phyloP scores from a whole-genome alignment of 2,113 vertebrate genomes.

The Sturnira hondurensis region DNA sequence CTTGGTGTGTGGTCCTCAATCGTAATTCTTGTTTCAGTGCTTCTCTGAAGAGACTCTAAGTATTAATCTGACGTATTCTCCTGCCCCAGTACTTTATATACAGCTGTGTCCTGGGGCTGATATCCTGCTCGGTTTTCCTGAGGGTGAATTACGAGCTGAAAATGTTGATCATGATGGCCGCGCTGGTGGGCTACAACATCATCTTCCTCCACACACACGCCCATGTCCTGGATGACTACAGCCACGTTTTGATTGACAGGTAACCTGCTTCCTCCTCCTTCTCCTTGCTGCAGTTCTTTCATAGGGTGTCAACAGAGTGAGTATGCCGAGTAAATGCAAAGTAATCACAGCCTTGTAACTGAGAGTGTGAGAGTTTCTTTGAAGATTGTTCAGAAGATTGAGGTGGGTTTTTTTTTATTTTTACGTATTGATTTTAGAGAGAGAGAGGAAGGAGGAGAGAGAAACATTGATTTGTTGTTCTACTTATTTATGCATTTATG shows the following conservation, averaged over 20 bases:
- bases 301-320: fast-evolving
- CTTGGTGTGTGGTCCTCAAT: fast-evolving
- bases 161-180: constrained; percentile 95
- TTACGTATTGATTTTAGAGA: too few species aligned
- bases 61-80: constrained; percentile 25
- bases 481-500: too few species aligned
- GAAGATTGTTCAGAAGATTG: background rate
- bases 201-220: constrained; percentile 95
- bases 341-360: background rate
- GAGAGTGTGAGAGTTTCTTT: background rate
- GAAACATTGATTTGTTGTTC: too few species aligned
- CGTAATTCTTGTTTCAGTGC: fast-evolving
- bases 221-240: constrained; percentile 91
- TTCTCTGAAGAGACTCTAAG: constrained; percentile 26
- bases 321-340: background rate
- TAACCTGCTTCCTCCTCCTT: constrained; percentile 60
- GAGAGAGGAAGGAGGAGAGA: too few species aligned
- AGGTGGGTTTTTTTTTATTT: background rate
- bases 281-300: background rate
- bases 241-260: constrained; percentile 93
- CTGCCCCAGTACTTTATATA: constrained; percentile 94
- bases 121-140: constrained; percentile 97
- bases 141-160: constrained; percentile 98
- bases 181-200: constrained; percentile 91
- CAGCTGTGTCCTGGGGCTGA: constrained; percentile 95